These are phyloP conservation scores for Todiramphus saurophagus DNA, from an alignment of 2,113 vertebrate species.

Conservation along the genomic window DNA sequence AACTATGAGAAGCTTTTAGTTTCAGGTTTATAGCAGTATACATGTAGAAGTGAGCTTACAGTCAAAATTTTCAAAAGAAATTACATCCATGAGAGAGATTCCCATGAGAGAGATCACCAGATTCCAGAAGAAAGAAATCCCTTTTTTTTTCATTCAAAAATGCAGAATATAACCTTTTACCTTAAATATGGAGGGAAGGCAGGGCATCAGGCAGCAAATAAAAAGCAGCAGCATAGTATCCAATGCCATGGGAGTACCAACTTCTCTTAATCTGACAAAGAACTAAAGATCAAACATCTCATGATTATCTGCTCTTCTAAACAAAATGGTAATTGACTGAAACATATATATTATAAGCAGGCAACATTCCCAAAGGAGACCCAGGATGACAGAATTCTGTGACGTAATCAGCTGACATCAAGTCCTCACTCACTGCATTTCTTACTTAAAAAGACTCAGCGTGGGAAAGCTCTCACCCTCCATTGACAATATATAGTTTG, in stretches of 20 bases:
- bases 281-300: background rate
- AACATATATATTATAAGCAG: background rate
- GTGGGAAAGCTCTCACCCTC: background rate
- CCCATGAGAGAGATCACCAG: background rate
- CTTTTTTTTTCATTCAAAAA: background rate
- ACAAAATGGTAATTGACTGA: background rate
- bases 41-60: background rate
- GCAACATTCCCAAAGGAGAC: background rate
- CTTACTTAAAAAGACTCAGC: background rate
- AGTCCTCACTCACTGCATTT: background rate
- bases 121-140: background rate
- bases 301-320: background rate
- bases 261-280: background rate
- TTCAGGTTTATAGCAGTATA: background rate
- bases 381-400: background rate
- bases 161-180: background rate
- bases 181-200: background rate
- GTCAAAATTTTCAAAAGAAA: background rate
- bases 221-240: background rate
- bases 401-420: background rate
- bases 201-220: background rate
- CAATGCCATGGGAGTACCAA: background rate
- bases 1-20: background rate
- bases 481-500: background rate
- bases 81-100: background rate